A percentile compares a stretch with the other conserved stretches of the same genome.
These are phyloP conservation scores for Dinothrombium tinctorium DNA, from an alignment of 1,140 invertebrate species.

Conservation along the genomic window DNA sequence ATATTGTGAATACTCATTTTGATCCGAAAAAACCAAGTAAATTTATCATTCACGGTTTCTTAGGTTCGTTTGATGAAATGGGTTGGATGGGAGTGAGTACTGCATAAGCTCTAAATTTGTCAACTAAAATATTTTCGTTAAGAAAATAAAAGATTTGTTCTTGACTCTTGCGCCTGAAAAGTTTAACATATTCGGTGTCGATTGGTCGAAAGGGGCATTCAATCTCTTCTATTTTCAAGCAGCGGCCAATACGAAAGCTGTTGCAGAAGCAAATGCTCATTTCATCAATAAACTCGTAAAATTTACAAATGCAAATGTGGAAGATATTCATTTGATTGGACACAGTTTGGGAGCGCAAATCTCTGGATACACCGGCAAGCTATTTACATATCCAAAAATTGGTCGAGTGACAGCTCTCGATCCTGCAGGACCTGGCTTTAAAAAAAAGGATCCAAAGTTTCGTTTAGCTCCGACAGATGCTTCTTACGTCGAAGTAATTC, in stretches of 20 bases:
- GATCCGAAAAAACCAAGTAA: conserved; percentile 1
- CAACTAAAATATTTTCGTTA: no score
- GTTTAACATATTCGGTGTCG: conserved; percentile 7
- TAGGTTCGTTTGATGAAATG: not conserved
- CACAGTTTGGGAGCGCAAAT: conserved; percentile 63
- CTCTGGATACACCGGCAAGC: conserved; percentile 54
- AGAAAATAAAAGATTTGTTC: conserved; percentile 6
- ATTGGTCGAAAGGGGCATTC: conserved; percentile 19
- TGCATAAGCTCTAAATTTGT: no score
- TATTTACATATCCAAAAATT: conserved; percentile 17
- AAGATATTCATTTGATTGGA: conserved; percentile 25
- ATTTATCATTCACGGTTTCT: conserved; percentile 8
- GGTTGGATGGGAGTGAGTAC: conserved; percentile 6
- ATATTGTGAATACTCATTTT: conserved; percentile 2
- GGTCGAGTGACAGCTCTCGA: conserved; percentile 32
- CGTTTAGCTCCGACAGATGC: conserved; percentile 39
- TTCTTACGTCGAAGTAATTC: conserved; percentile 46
- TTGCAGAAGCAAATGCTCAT: conserved; percentile 32
- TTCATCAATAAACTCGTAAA: conserved; percentile 20
- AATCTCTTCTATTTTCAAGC: conserved; percentile 30
- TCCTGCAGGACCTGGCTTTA: conserved; percentile 69
- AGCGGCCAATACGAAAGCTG: conserved; percentile 35
- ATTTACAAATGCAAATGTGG: conserved; percentile 21
- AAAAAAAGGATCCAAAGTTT: conserved; percentile 26
- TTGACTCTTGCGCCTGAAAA: not conserved